Evolutionary conservation across 2,888 invertebrate genomes (phyloP).

Genomic region (Aproaerema taeniolella): DNA sequence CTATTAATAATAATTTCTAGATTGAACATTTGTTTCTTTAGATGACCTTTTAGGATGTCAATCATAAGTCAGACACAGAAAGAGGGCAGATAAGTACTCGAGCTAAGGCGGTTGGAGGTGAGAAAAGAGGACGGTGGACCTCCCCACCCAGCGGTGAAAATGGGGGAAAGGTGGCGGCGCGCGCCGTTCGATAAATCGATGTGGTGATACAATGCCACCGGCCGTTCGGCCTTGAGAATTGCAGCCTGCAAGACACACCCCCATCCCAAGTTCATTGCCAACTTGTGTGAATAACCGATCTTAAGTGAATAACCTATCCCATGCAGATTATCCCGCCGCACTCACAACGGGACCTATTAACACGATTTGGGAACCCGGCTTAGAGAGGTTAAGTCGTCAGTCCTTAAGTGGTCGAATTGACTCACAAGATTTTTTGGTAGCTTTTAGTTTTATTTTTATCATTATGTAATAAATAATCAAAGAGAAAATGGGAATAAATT

Average conservation of each 20-base stretch:
- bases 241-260: slow-evolving; percentile 63
- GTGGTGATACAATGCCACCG: slow-evolving; percentile 54
- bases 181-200: slow-evolving; percentile 76
- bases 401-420: too few relatives aligned
- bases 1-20: too few relatives aligned
- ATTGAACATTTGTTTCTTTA: too few relatives aligned
- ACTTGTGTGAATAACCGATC: slow-evolving; percentile 23
- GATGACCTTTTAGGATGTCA: background rate
- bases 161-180: slow-evolving; percentile 50
- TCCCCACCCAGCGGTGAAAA: slow-evolving; percentile 24
- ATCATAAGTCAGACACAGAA: background rate
- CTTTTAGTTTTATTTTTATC: too few relatives aligned
- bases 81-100: background rate
- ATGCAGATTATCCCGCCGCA: too few relatives aligned
- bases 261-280: slow-evolving; percentile 71
- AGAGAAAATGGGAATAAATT: too few relatives aligned
- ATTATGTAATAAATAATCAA: too few relatives aligned
- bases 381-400: too few relatives aligned
- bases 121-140: slow-evolving; percentile 26
- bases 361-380: too few relatives aligned
- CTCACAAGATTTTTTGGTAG: too few relatives aligned
- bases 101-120: background rate
- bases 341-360: too few relatives aligned
- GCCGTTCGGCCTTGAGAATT: slow-evolving; percentile 45
- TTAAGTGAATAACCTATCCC: too few relatives aligned